Evolutionary conservation across 1,140 invertebrate species (phyloP).

Genomic region (Acromyrmex heyeri): DNA sequence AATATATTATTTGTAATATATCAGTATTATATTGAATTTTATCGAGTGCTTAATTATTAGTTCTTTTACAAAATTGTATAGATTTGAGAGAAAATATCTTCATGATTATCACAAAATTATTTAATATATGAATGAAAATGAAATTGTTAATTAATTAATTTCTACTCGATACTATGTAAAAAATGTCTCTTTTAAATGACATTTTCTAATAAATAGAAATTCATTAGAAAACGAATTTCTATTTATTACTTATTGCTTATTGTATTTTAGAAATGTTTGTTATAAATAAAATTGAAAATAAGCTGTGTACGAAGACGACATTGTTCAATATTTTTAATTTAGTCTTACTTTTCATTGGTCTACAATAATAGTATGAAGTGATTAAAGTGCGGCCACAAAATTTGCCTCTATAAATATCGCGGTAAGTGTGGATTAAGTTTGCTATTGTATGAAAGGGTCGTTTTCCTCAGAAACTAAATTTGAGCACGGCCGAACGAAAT

Average conservation of each 20-base stretch:
- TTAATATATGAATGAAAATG: constrained; percentile 10
- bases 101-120: constrained; percentile 4
- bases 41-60: background rate
- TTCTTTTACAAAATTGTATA: constrained; percentile 1
- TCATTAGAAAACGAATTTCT: background rate
- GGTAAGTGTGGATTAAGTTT: constrained; percentile 69
- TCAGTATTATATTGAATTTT: background rate
- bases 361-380: constrained; percentile 43
- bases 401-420: constrained; percentile 59
- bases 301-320: background rate
- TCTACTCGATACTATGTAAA: background rate
- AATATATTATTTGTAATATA: constrained; percentile 9
- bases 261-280: background rate
- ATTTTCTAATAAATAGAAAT: constrained; percentile 1
- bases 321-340: constrained; percentile 17
- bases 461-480: constrained; percentile 69
- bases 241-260: background rate
- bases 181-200: background rate
- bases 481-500: constrained; percentile 62
- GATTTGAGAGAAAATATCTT: background rate
- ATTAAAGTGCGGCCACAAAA: constrained; percentile 65
- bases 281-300: constrained; percentile 18
- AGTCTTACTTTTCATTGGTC: background rate
- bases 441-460: constrained; percentile 54
- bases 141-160: constrained; percentile 14